A percentile compares a stretch with the other conserved stretches of the same genome.
Conservation (phyloP, 2,113 vertebrate genomes). For the Osmerus mordax region DNA sequence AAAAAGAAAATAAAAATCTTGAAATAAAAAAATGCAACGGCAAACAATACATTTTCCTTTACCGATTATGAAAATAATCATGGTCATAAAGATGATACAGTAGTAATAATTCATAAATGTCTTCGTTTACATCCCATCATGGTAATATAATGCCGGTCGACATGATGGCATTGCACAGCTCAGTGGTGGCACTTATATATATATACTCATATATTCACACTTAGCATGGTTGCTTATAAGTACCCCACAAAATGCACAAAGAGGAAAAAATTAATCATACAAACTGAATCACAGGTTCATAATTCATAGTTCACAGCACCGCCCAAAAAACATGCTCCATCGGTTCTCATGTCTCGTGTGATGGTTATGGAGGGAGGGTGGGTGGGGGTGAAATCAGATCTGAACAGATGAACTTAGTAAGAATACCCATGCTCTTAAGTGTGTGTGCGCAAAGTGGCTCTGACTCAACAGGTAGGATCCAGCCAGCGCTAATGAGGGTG, state of each 20-base stretch:
- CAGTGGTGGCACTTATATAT: constrained; percentile 47
- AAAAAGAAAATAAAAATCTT: constrained; percentile 69
- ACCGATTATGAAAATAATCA: constrained; percentile 69
- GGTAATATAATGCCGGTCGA: constrained; percentile 54
- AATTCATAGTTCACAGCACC: not conserved
- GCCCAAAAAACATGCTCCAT: constrained; percentile 6
- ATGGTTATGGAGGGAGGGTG: not conserved
- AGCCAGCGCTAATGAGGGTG: too few relatives aligned
- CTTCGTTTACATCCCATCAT: constrained; percentile 33
- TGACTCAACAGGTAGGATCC: not conserved
- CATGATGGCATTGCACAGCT: constrained; percentile 52
- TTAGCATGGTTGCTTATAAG: constrained; percentile 37
- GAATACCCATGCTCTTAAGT: not conserved
- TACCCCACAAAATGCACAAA: constrained; percentile 6
- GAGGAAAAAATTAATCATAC: not conserved
- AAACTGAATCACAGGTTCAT: too few relatives aligned
- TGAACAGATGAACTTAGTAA: not conserved
- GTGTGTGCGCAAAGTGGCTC: not conserved
- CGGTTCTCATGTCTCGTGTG: not conserved
- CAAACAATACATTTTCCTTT: constrained; percentile 60
- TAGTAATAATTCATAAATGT: constrained; percentile 52
- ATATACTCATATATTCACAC: constrained; percentile 59
- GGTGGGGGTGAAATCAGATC: not conserved
- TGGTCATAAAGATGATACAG: constrained; percentile 63
- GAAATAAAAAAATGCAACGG: constrained; percentile 65